Percentiles rank a stretch among this genome's conserved stretches.
These are phyloP conservation scores for Myotis lucifugus DNA, from an alignment of 2,113 vertebrate species.

Conservation along the genomic window DNA sequence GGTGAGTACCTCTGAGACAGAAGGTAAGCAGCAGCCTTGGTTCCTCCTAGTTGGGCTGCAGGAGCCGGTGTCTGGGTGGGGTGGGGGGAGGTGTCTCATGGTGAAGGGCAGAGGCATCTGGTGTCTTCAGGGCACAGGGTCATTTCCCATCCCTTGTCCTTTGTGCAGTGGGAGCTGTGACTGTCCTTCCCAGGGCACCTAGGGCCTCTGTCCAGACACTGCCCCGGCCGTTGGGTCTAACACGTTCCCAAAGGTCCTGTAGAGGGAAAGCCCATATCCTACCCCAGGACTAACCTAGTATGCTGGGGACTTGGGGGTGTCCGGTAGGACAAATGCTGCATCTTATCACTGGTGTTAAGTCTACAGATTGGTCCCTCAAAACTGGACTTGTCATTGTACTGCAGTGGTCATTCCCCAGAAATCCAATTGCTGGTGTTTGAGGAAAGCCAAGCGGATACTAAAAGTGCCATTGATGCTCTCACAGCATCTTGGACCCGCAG, in stretches of 20 bases:
- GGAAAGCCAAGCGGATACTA: neutral
- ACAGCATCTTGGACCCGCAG: neutral
- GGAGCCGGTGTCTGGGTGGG: neutral
- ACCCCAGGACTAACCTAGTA: neutral
- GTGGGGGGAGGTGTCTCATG: neutral
- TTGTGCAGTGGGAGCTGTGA: neutral
- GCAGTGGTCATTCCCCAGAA: neutral
- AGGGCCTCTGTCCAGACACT: neutral
- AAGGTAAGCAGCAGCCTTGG: neutral
- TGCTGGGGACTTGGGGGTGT: rapidly evolving
- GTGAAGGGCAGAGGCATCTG: neutral
- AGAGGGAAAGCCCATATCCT: no score
- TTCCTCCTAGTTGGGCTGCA: neutral
- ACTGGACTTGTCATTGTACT: neutral
- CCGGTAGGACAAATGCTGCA: neutral
- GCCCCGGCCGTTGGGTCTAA: neutral
- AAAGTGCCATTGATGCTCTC: neutral
- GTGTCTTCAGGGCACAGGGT: neutral
- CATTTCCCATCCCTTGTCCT: neutral
- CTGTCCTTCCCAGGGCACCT: neutral
- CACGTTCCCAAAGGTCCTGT: neutral
- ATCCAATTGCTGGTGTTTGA: conserved; percentile 32
- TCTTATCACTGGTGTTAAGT: neutral
- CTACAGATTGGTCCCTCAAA: neutral
- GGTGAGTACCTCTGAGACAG: neutral